Base-by-base conservation (phyloP, 2,888 invertebrate genomes). In the Lasioglossum malachurum region DNA sequence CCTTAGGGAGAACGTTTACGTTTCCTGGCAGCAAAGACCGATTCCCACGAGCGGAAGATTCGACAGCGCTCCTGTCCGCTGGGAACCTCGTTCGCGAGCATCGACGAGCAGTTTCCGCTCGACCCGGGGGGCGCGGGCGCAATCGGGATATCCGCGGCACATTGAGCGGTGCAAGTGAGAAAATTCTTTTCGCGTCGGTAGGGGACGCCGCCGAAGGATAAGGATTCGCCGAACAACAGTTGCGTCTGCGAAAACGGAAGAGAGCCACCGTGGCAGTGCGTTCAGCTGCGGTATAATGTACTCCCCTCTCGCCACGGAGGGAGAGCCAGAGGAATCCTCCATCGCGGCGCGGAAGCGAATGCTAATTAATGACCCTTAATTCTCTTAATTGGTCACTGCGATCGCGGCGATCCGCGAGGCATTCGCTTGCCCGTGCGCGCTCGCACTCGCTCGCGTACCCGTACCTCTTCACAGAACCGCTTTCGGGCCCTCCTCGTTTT, bases 341-440 rank as follows among this genome's bases (percentile, higher is more conserved):
- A 88, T 89, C 88, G 82, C 83, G 79, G 80, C 82, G 80, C 94
- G 94, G 94, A 94, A 94, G 93, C 93, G 94, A 94, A 94, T 94
- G 92, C 93, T 95, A 95, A 95, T 95, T 94, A 95, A 95, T 94
- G 94, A 93, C 95, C 94, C 94, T 95, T 95, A 94, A 95, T 95
- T 94, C 93, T 93, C 93, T 94, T 95, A 95, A 95, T 95, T 94
- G 93, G 90, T 93, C 92, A 90, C 91, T 84, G 90, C 91, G 88
- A 94, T 92, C 92, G 82, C 82, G 84, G 87, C 87, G 84, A 90
- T 89, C 85, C 83, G 71, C 83, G 75, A 49, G 77, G 83, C 75
- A 75, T 80, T 79, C 75, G 46, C 74, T 60, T 27, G 60, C 27
- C 27, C 60, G 27, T 31, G 60, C 60, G 60, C 60, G 14, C n/a